A percentile compares a stretch with the other conserved stretches of the same genome.
Conservation (phyloP, 2,888 invertebrate genomes). For the Subacronicta megacephala region DNA sequence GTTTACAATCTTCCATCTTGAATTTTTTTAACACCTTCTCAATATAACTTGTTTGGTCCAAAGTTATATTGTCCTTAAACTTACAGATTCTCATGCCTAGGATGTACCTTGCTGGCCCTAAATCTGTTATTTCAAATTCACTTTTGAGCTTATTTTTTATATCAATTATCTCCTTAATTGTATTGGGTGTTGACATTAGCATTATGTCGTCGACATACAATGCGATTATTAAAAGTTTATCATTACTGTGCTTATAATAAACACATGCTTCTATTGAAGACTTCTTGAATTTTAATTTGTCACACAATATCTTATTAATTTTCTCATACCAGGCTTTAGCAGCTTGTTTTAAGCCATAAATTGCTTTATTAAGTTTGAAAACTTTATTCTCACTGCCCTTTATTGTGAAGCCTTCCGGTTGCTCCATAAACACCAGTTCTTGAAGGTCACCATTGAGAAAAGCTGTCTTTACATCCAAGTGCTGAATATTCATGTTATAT, state of each 20-base stretch:
- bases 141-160: constrained; percentile 32
- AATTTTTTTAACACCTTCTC: neutral
- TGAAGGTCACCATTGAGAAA: neutral
- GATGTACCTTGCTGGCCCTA: constrained; percentile 20
- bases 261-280: constrained; percentile 4
- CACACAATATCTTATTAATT: neutral
- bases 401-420: constrained; percentile 6
- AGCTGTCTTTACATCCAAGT: constrained; percentile 1
- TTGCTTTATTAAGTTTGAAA: constrained; percentile 9
- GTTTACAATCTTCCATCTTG: constrained; percentile 3
- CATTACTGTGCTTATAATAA: neutral
- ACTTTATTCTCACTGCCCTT: constrained; percentile 3
- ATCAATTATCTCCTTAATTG: no score
- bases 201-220: constrained; percentile 44
- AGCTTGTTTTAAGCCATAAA: constrained; percentile 10
- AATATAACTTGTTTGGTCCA: constrained; percentile 5
- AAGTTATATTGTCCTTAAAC: neutral
- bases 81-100: constrained; percentile 4
- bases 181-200: constrained; percentile 9
- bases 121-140: constrained; percentile 40
- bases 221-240: constrained; percentile 3
- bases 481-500: constrained; percentile 1
- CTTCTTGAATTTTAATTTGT: no score
- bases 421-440: constrained; percentile 11
- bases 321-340: constrained; percentile 2